Evolutionary conservation across 2,888 invertebrate species (phyloP).

Genomic region (Drosophila mulleri): DNA sequence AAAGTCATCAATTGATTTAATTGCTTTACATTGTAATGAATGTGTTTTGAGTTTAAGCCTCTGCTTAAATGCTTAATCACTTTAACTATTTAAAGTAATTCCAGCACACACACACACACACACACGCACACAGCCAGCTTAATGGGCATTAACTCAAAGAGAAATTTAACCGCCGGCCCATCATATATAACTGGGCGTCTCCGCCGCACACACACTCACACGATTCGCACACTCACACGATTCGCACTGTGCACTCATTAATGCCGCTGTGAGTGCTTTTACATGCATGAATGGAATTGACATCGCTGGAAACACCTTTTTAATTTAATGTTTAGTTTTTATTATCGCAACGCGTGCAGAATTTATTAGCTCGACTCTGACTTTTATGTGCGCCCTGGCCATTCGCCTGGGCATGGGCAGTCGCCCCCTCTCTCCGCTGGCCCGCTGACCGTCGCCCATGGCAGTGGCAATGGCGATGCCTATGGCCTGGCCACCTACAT

Average conservation of each 20-base stretch:
- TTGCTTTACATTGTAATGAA: constrained; percentile 13
- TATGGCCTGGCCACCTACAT: not conserved
- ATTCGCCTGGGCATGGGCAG: not conserved
- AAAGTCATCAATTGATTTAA: constrained; percentile 13
- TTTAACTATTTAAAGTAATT: constrained; percentile 9
- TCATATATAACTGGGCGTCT: not conserved
- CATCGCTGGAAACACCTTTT: constrained; percentile 68
- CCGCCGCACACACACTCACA: not conserved
- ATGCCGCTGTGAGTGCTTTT: constrained; percentile 32
- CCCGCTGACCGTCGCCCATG: constrained; percentile 3
- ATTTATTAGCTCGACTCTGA: constrained; percentile 65
- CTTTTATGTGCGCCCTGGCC: constrained; percentile 56
- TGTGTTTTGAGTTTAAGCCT: constrained; percentile 5
- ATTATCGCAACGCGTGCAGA: constrained; percentile 57
- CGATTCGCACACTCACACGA: constrained; percentile 7
- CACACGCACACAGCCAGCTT: not conserved
- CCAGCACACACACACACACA: not conserved
- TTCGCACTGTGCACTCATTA: constrained; percentile 25
- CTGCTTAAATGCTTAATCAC: constrained; percentile 12
- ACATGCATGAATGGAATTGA: constrained; percentile 52
- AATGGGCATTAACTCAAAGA: constrained; percentile 10
- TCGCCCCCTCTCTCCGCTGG: too few species aligned
- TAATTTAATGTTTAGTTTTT: constrained; percentile 78
- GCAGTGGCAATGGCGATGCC: not conserved
- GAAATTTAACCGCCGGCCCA: constrained; percentile 3